Evolutionary conservation across 1,140 invertebrate genomes (phyloP).

Genomic region (Mactra quadrangularis): DNA sequence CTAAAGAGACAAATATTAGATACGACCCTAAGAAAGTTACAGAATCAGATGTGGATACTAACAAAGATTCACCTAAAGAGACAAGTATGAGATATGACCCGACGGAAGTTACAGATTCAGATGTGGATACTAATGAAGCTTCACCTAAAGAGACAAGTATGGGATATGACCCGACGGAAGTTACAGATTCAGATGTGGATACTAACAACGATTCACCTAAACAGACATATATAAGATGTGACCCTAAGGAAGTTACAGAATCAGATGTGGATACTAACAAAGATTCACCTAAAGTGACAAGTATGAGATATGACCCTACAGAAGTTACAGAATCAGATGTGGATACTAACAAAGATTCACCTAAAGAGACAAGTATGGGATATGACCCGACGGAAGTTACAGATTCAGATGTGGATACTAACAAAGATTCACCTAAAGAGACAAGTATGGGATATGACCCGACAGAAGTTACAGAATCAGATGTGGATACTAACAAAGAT

Average conservation of each 20-base stretch:
- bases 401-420: constrained; percentile 4
- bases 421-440: no score
- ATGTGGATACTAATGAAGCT: neutral
- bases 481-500: constrained; percentile 6
- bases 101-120: neutral
- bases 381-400: no score
- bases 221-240: neutral
- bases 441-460: no score
- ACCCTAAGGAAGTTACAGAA: no score
- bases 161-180: neutral
- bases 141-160: neutral
- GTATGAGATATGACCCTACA: neutral
- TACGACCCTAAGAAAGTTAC: neutral
- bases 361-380: no score
- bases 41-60: neutral
- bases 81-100: neutral
- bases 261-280: no score
- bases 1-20: neutral
- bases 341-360: no score
- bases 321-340: constrained; percentile 5
- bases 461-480: neutral
- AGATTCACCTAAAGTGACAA: neutral
- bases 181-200: neutral
- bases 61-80: neutral
- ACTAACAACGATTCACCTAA: neutral